These are phyloP conservation scores for Grammomys surdaster DNA, from an alignment of 2,113 vertebrate genomes.

Conservation along the genomic window DNA sequence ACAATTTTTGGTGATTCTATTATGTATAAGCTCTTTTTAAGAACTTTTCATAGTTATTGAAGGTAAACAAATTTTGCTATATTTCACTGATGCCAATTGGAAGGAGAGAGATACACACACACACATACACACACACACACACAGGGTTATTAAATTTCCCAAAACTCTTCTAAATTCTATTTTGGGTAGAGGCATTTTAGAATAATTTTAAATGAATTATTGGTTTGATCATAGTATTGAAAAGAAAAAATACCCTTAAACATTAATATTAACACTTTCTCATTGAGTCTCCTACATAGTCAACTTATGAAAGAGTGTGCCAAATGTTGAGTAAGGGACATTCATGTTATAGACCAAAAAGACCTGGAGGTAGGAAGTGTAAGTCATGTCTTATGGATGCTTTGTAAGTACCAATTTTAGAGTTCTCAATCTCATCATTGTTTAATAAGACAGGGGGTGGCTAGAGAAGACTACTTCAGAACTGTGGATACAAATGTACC, in stretches of 20 bases:
- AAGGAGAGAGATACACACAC: not conserved
- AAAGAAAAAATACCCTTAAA: constrained; percentile 18
- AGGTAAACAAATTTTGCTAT: not conserved
- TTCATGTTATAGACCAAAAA: not conserved
- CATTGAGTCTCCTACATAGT: not conserved
- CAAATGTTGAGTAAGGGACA: not conserved
- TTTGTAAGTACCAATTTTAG: not conserved
- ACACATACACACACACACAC: not conserved
- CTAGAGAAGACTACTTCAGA: too few relatives aligned
- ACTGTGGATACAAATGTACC: not conserved
- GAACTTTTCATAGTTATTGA: not conserved
- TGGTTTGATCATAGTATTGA: not conserved
- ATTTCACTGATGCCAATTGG: not conserved
- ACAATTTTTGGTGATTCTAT: constrained; percentile 6
- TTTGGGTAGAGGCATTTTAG: constrained; percentile 5
- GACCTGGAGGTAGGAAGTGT: not conserved
- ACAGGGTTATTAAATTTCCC: constrained; percentile 12
- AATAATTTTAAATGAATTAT: constrained; percentile 31
- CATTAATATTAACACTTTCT: not conserved
- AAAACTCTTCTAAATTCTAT: not conserved
- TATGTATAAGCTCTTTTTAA: constrained; percentile 8
- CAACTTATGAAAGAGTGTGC: not conserved
- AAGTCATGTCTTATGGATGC: not conserved
- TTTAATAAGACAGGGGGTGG: not conserved
- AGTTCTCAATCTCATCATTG: not conserved